These are phyloP conservation scores for Campoletis raptor DNA, from an alignment of 2,888 invertebrate species.

Conservation along the genomic window DNA sequence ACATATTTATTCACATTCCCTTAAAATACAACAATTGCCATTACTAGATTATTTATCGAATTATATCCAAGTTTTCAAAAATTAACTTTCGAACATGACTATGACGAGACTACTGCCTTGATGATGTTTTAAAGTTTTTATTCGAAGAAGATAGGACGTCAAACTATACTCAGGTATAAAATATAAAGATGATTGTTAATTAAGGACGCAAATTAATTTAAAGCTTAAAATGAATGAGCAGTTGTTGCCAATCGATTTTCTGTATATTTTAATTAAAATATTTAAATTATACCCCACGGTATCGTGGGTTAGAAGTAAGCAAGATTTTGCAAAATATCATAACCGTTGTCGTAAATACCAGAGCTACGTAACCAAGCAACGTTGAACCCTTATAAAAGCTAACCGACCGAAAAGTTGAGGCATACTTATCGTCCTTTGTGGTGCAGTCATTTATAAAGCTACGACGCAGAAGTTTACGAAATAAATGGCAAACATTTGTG, in stretches of 20 bases:
- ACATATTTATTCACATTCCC: too few relatives aligned
- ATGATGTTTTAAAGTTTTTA: background rate
- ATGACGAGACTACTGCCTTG: too few relatives aligned
- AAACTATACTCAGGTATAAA: background rate
- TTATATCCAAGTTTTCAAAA: too few relatives aligned
- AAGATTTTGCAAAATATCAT: background rate
- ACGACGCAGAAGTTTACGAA: slow-evolving; percentile 38
- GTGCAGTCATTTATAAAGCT: slow-evolving; percentile 36
- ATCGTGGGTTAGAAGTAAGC: background rate
- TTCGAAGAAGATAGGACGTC: background rate
- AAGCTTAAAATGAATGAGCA: background rate
- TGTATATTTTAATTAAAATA: background rate
- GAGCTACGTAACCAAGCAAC: background rate
- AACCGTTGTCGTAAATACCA: background rate
- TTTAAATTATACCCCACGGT: background rate
- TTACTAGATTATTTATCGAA: too few relatives aligned
- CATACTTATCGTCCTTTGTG: slow-evolving; percentile 34
- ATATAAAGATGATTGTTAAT: background rate
- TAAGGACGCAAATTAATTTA: background rate
- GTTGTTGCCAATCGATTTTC: background rate
- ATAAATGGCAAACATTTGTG: slow-evolving; percentile 51
- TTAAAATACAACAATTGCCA: too few relatives aligned
- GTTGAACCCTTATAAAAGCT: background rate
- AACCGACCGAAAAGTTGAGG: slow-evolving; percentile 28
- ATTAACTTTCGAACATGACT: too few relatives aligned